phyloP scores from a whole-genome alignment of 2,888 invertebrate species.

The Uloborus plumipes region DNA sequence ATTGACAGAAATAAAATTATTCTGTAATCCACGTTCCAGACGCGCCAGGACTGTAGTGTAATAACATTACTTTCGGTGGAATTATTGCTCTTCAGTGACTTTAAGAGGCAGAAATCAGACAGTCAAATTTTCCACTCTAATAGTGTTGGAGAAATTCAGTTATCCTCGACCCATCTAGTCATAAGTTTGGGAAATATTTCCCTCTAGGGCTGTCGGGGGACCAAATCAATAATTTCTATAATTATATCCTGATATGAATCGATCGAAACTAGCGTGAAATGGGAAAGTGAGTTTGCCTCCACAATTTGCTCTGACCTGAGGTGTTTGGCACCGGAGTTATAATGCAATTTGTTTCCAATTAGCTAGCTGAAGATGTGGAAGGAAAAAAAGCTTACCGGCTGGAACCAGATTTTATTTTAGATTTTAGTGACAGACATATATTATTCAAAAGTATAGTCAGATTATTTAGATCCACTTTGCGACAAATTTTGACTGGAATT shows the following conservation, averaged over 20 bases:
- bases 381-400: no score
- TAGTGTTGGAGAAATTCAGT: constrained; percentile 58
- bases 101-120: constrained; percentile 52
- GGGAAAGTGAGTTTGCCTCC: constrained; percentile 30
- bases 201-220: constrained; percentile 45
- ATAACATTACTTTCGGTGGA: constrained; percentile 55
- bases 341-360: constrained; percentile 59
- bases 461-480: no score
- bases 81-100: constrained; percentile 46
- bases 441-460: no score
- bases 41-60: constrained; percentile 30
- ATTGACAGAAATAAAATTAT: constrained; percentile 55
- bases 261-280: constrained; percentile 41
- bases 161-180: constrained; percentile 49
- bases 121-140: constrained; percentile 62
- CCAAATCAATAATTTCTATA: constrained; percentile 60
- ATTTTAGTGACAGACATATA: no score
- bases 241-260: constrained; percentile 58
- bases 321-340: constrained; percentile 25
- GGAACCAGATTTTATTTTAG: no score
- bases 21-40: constrained; percentile 32
- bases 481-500: no score
- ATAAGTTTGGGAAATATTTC: constrained; percentile 61
- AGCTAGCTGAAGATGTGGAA: constrained; percentile 14
- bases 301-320: constrained; percentile 28